Evolutionary conservation across 2,888 invertebrate genomes (phyloP).

Genomic region (Meteorus cinctellus): DNA sequence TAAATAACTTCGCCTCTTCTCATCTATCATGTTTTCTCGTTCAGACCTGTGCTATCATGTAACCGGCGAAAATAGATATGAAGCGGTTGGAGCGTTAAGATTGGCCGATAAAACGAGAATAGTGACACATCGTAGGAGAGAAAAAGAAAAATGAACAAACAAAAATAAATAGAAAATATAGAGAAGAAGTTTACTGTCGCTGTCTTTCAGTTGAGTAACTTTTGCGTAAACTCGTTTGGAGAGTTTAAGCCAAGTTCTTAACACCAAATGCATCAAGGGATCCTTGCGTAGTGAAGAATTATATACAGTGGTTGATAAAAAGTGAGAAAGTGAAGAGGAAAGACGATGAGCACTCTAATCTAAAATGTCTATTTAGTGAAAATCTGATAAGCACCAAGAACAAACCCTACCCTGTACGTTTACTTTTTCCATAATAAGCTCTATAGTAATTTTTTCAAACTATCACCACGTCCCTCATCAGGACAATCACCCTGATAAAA

Average conservation of each 20-base stretch:
- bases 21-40: neutral
- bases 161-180: neutral
- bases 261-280: constrained; percentile 63
- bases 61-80: neutral
- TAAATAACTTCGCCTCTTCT: neutral
- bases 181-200: neutral
- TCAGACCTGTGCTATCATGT: neutral
- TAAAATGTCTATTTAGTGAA: constrained; percentile 61
- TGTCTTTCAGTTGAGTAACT: constrained; percentile 52
- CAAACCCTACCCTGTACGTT: neutral
- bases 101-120: neutral
- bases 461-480: constrained; percentile 38
- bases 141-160: neutral
- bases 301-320: neutral
- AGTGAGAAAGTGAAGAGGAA: constrained; percentile 23
- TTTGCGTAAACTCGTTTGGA: constrained; percentile 62
- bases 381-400: constrained; percentile 58
- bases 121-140: neutral
- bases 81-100: neutral
- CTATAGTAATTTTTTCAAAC: neutral
- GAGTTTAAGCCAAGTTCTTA: constrained; percentile 62
- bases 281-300: constrained; percentile 52
- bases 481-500: too few relatives aligned
- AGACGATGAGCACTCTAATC: constrained; percentile 60
- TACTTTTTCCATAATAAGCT: neutral